Evolutionary conservation across 2,797 vertebrate genomes (phyloP), one percentile per base, ranked within the genome.

Genomic region (Premnoplex brunnescens): DNA sequence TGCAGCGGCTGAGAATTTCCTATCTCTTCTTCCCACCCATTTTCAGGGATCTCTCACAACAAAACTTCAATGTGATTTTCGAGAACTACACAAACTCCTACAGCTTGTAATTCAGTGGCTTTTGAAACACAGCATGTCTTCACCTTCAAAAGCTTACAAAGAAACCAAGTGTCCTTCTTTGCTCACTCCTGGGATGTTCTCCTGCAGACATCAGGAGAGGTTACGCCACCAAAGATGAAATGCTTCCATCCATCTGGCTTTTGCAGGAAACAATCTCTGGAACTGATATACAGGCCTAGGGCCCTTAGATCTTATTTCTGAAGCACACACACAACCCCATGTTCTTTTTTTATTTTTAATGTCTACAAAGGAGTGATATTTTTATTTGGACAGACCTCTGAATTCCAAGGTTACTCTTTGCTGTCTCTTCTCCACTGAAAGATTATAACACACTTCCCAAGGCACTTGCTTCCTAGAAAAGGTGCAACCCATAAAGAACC

Each of bases 261-360:
- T 59, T 41, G 32, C 44, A 93, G 85, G 43, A 76, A 89, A 41
- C 20, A 73, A 54, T 18, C 58, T 43, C 64, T 60, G 49, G 52
- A 81, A 93, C 22, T 34, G 67, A 48, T 6, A 67, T 11, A 78
- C 3, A 86, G 39, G 20, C 26, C 46, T 60, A 60, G 23, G 30
- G 36, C 77, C n/a, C 39, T 71, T 46, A 79, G 7, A 54, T 56
- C 46, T 76, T 30, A 68, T 44, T 83, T 75, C 2, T 73, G 12
- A 76, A 22, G n/a, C n/a, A 75, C 0, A 2, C 2, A 2, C 7
- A 52, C 1, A 32, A 24, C 22, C n/a, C 55, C 7, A 7, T 5
- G 23, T 12, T 27, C 27, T 19, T 27, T 19, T 27, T 27, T 58
- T 32, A 20, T 13, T 73, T 46, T 43, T 20, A 66, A 10, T 56